These are phyloP conservation scores for Drosophila barbarae DNA, from an alignment of 2,888 invertebrate genomes.

Conservation along the genomic window DNA sequence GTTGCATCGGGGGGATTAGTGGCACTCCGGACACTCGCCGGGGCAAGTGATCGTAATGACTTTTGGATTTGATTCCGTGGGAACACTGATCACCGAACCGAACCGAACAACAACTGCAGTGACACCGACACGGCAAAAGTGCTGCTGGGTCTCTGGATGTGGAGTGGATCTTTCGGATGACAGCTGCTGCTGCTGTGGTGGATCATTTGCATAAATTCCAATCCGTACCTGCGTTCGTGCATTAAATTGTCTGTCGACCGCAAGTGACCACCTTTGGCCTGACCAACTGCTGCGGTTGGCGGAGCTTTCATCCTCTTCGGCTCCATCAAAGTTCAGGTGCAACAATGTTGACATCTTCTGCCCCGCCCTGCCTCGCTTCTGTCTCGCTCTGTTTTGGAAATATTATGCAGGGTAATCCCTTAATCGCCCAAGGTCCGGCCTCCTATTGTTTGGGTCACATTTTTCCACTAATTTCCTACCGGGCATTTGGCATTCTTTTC, in stretches of 20 bases:
- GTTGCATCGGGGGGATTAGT: conserved; percentile 66
- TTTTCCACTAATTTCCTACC: conserved; percentile 60
- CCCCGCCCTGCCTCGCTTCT: neutral
- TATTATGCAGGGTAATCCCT: conserved; percentile 71
- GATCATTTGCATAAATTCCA: conserved; percentile 66
- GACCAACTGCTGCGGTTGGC: conserved; percentile 26
- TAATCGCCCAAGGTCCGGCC: conserved; percentile 54
- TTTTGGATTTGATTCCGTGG: conserved; percentile 70
- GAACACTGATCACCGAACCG: conserved; percentile 20
- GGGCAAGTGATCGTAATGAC: conserved; percentile 68
- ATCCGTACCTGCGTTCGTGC: conserved; percentile 63
- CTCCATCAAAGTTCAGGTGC: conserved; percentile 59
- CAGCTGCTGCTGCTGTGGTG: conserved; percentile 23
- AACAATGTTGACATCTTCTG: conserved; percentile 57
- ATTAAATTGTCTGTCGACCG: conserved; percentile 65
- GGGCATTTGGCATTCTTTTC: conserved; percentile 32
- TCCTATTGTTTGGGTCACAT: conserved; percentile 41
- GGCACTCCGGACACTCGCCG: conserved; percentile 58
- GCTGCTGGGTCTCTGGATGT: conserved; percentile 7
- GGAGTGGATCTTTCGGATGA: conserved; percentile 15
- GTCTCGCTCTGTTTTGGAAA: conserved; percentile 59
- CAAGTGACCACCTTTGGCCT: conserved; percentile 33
- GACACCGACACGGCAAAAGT: conserved; percentile 34
- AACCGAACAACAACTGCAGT: conserved; percentile 7
- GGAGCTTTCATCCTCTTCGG: conserved; percentile 60